Base-by-base conservation (phyloP, 2,113 vertebrate genomes). In the Pedetes capensis region DNA sequence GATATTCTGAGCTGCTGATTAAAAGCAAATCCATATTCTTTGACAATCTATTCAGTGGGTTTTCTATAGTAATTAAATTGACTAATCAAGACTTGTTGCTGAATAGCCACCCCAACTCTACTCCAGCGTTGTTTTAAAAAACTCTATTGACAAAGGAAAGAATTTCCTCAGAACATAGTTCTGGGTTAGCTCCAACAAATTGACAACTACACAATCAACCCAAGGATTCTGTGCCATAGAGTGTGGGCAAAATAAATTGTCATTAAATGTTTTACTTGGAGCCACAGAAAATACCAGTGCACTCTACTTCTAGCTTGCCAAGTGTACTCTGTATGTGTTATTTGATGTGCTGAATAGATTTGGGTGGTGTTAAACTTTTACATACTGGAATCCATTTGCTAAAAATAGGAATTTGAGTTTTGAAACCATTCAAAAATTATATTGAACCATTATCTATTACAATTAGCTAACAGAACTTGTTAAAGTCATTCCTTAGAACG, bases 11-110 rank as follows among this genome's bases (percentile, higher is more conserved):
- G 6, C 34, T 29, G 23, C 37, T 72, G 64, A 92, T 69, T 87
- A 57, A 92, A 57, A 51, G 23, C 22, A 72, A 92, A 81, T 85
- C 39, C 34, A 5, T 37, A 39, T 78, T 64, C 53, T 79, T 72
- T 59, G 25, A 63, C 37, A 78, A 79, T 88, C 85, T 42, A 6
- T 34, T 63, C 34, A 82, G n/a, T 47, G 37, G 49, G 37, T 32
- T 86, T 78, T n/a, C 74, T 74, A 20, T 29, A 61, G 55, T 85
- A 86, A 78, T 82, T 78, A 86, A 94, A 74, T 57, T 85, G 53
- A 25, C 37, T 51, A 74, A 88, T 76, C 55, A 94, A 92, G 79
- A 87, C 5, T 53, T 39, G 13, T 44, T 81, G 18, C 25, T 44
- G 76, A 95, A 81, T 66, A 66, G 29, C 34, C 27, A 51, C 8